phyloP scores from a whole-genome alignment of 2,113 vertebrate species.

The Apodemus speciosus region DNA sequence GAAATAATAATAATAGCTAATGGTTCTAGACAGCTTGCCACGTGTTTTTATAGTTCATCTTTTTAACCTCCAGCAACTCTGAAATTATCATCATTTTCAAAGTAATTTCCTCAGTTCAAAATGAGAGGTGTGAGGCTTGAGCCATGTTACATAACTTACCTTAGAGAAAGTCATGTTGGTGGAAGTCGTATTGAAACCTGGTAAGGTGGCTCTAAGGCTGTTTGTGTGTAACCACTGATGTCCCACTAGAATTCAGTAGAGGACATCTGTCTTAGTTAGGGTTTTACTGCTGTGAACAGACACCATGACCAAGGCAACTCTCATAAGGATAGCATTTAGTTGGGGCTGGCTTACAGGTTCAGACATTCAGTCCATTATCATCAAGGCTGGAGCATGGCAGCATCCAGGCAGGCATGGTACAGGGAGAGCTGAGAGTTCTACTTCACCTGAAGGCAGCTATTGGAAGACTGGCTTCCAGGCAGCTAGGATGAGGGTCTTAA shows the following conservation, averaged over 20 bases:
- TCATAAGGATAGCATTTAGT: too few species aligned
- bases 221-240: background rate
- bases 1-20: conserved; percentile 23
- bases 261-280: too few species aligned
- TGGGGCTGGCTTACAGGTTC: too few species aligned
- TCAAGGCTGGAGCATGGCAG: too few species aligned
- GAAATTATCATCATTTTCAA: background rate
- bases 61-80: background rate
- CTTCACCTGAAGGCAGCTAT: too few species aligned
- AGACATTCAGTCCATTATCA: too few species aligned
- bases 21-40: conserved; percentile 7
- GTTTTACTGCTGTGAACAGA: too few species aligned
- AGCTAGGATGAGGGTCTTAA: too few species aligned
- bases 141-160: background rate
- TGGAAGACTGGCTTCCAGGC: too few species aligned
- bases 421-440: too few species aligned
- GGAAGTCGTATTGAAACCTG: background rate
- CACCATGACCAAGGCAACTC: too few species aligned
- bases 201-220: background rate
- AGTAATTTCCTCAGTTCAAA: background rate
- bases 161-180: background rate
- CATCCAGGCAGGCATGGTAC: too few species aligned
- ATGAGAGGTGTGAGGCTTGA: background rate
- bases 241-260: background rate
- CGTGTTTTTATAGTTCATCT: background rate